Evolutionary conservation across 2,113 vertebrate species (phyloP).

Genomic region (Redunca redunca): DNA sequence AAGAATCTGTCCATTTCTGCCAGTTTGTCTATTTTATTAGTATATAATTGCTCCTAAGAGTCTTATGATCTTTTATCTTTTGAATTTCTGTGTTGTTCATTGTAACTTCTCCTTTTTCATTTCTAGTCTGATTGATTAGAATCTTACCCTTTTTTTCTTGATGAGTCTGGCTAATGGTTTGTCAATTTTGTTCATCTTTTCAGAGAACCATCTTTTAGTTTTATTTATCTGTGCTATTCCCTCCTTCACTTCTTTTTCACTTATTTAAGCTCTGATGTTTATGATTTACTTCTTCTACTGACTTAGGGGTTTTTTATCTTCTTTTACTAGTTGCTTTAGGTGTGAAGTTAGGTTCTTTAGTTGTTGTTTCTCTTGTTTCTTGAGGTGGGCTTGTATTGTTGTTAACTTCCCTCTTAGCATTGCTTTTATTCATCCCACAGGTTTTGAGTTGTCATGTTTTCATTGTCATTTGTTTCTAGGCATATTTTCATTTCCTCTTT

Average conservation of each 20-base stretch:
- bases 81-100: background rate
- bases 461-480: background rate
- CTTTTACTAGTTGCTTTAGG: background rate
- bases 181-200: background rate
- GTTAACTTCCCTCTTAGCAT: background rate
- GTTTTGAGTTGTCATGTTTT: background rate
- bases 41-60: background rate
- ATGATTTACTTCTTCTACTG: background rate
- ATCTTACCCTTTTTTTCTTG: background rate
- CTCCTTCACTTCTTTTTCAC: background rate
- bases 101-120: background rate
- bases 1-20: background rate
- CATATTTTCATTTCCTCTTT: background rate
- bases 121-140: background rate
- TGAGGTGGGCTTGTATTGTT: background rate
- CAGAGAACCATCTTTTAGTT: background rate
- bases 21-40: background rate
- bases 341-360: background rate
- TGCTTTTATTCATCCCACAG: background rate
- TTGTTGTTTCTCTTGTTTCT: background rate
- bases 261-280: background rate
- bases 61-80: background rate
- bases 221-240: background rate
- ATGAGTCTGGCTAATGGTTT: background rate
- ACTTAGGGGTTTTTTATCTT: background rate